A percentile compares a stretch with the other conserved stretches of the same genome.
These are phyloP conservation scores for Phymorhynchus buccinoides DNA, from an alignment of 1,140 invertebrate species.

Conservation along the genomic window DNA sequence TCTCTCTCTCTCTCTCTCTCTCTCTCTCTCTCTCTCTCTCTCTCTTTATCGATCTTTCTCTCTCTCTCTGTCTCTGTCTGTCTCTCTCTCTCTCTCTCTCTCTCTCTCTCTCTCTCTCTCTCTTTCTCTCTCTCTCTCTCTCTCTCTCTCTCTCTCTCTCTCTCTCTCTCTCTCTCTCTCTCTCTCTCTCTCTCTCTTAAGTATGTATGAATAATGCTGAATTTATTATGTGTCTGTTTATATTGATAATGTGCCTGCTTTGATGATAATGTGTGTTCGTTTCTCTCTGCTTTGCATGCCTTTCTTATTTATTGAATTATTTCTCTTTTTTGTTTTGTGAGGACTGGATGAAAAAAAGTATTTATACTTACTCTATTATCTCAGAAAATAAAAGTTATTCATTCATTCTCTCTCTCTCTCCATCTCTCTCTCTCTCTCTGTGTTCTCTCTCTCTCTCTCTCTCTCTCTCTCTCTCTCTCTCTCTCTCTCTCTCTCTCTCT, in stretches of 20 bases:
- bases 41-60: background rate
- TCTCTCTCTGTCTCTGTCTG: background rate
- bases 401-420: too few relatives aligned
- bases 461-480: background rate
- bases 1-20: background rate
- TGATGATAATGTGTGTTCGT: background rate
- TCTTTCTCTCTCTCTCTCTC: background rate
- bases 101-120: background rate
- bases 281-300: background rate
- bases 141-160: background rate
- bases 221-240: background rate
- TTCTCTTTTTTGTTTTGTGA: background rate
- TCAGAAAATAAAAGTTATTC: too few relatives aligned
- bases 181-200: background rate
- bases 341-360: too few relatives aligned
- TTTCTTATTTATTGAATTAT: background rate
- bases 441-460: background rate
- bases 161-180: constrained; percentile 1
- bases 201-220: background rate
- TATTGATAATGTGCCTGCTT: too few relatives aligned
- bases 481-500: background rate
- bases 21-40: background rate
- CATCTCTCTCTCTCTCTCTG: background rate
- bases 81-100: background rate
- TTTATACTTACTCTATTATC: too few relatives aligned